Base-by-base conservation (phyloP, 2,888 invertebrate genomes). In the Phaonia tiefii region DNA sequence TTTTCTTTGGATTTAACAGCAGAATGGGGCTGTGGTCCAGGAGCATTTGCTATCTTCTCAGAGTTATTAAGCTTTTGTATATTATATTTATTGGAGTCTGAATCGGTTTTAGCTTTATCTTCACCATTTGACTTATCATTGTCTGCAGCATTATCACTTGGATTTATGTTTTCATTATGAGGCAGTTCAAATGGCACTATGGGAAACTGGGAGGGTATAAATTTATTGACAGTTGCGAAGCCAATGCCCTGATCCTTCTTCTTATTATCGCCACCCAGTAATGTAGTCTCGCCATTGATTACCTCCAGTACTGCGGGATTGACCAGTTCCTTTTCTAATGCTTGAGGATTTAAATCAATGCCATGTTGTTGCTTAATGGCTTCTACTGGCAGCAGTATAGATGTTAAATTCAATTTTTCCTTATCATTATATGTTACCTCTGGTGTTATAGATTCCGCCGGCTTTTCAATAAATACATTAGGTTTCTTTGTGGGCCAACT, bases 121-220 rank as follows among this genome's bases (percentile, higher is more conserved):
- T 26, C n/a, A 20, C 44, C 56, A 22, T 26, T 42, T 4, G 22
- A 4, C n/a, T 72, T 31, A 10, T 39, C 20, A 13, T 26, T 56
- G 8, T 7, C 10, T 22, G 3, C 20, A 17, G 7, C 22, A 11
- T 54, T 31, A 15, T n/a, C n/a, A n/a, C n/a, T n/a, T 31, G 8
- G 31, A 8, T 31, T 31, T 3, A 5, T 3, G 8, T 44, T 54
- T 8, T 76, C 65, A 8, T 51, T 44, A 67, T 65, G 56, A 5
- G 88, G 87, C 74, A 90, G 54, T 66, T 86, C 79, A 78, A 89
- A 90, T 2, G 89, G 86, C 25, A 84, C 86, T 26, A 90, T 85
- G 0, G 89, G 89, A 83, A 90, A 87, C 56, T 86, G 77, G 0
- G 82, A 37, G 15, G 90, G 90, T 75, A 89, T 85, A 15, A 86